Evolutionary conservation across 2,113 vertebrate genomes (phyloP).

Genomic region (Lycaon pictus): DNA sequence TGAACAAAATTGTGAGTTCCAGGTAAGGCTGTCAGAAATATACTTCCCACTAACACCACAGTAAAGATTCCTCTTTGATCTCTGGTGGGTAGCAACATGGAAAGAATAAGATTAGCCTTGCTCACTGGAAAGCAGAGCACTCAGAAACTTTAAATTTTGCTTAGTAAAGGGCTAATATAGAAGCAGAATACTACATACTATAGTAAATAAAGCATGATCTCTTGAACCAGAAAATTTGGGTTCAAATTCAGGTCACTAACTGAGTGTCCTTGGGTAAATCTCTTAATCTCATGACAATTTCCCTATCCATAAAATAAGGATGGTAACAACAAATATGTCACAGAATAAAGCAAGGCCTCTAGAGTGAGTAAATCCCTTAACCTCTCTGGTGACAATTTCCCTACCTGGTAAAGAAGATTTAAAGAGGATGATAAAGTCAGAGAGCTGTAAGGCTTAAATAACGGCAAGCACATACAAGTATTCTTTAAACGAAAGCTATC

Average conservation of each 20-base stretch:
- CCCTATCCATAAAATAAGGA: slow-evolving; percentile 50
- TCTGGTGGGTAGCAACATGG: not conserved
- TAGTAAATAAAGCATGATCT: slow-evolving; percentile 55
- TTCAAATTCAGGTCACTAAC: slow-evolving; percentile 63
- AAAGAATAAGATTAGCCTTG: slow-evolving; percentile 6
- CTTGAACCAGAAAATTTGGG: slow-evolving; percentile 39
- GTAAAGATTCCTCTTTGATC: not conserved
- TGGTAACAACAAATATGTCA: slow-evolving; percentile 51
- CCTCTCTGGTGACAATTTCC: slow-evolving; percentile 42
- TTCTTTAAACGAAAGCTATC: not conserved
- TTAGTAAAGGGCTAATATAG: slow-evolving; percentile 10
- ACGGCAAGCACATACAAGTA: not conserved
- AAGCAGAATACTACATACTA: not conserved
- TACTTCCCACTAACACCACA: not conserved
- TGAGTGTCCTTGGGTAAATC: slow-evolving; percentile 62
- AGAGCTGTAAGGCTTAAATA: slow-evolving; percentile 30
- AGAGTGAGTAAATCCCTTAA: slow-evolving; percentile 44
- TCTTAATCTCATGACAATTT: slow-evolving; percentile 62
- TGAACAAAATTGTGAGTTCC: not conserved
- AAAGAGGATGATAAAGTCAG: slow-evolving; percentile 44
- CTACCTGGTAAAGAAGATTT: slow-evolving; percentile 46
- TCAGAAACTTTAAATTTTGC: slow-evolving; percentile 31
- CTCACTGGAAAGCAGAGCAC: not conserved
- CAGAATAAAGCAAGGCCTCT: slow-evolving; percentile 48
- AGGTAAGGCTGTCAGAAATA: not conserved